These are phyloP conservation scores for Hydrozoanthus tunicans DNA, from an alignment of 64 coral and sea anemone species.

Conservation along the genomic window DNA sequence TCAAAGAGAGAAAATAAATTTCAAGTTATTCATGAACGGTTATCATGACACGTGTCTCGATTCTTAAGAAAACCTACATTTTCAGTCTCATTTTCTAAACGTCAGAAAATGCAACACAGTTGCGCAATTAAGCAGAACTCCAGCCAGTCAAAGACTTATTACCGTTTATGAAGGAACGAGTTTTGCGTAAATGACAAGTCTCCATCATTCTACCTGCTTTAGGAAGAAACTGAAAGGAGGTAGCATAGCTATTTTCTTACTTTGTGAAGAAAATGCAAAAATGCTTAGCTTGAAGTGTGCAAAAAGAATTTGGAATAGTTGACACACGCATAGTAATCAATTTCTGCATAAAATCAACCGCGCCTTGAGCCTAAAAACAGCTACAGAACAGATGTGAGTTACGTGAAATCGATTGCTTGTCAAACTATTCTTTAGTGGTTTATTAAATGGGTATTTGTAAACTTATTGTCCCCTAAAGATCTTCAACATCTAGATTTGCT, in stretches of 20 bases:
- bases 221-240: too few relatives aligned
- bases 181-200: too few relatives aligned
- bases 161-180: not conserved
- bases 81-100: not conserved
- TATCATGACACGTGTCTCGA: not conserved
- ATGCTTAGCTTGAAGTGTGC: too few relatives aligned
- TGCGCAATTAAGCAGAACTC: constrained; percentile 13
- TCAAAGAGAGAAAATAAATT: not conserved
- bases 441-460: constrained; percentile 5
- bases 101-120: constrained; percentile 20
- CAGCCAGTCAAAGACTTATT: not conserved
- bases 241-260: too few relatives aligned
- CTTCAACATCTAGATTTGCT: not conserved
- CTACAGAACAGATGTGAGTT: not conserved
- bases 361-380: not conserved
- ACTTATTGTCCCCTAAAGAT: not conserved
- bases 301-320: too few relatives aligned
- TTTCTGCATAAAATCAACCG: too few relatives aligned
- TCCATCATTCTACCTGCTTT: too few relatives aligned
- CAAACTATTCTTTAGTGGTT: not conserved
- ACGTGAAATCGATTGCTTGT: not conserved
- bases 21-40: not conserved
- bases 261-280: too few relatives aligned
- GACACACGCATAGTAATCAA: too few relatives aligned
- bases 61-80: constrained; percentile 18